These are phyloP conservation scores for Drosophila yooni DNA, from an alignment of 2,888 invertebrate genomes.

Conservation along the genomic window DNA sequence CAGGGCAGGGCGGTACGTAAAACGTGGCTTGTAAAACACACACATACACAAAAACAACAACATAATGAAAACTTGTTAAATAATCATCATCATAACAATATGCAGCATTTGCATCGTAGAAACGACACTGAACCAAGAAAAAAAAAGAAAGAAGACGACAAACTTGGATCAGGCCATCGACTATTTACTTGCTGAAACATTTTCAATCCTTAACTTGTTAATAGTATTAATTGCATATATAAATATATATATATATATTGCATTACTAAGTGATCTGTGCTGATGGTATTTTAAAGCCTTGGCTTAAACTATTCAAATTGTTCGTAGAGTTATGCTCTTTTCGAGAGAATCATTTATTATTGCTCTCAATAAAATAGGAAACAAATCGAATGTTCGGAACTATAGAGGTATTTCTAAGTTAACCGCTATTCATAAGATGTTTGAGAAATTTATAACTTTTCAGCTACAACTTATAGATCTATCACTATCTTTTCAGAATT, in stretches of 20 bases:
- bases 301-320: neutral
- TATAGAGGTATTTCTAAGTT: neutral
- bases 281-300: neutral
- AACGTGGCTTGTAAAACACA: conserved; percentile 23
- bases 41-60: conserved; percentile 41
- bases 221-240: neutral
- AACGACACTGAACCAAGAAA: conserved; percentile 22
- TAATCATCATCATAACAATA: conserved; percentile 34
- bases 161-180: neutral
- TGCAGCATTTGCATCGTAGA: conserved; percentile 12
- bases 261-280: neutral
- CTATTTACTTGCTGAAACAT: neutral
- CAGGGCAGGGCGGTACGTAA: conserved; percentile 1
- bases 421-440: neutral
- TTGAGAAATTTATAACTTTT: neutral
- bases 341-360: neutral
- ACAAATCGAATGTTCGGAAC: neutral
- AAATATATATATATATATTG: no score
- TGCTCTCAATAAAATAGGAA: neutral
- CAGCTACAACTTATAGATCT: neutral
- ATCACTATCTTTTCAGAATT: no score
- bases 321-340: neutral
- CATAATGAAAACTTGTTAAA: conserved; percentile 63
- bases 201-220: neutral
- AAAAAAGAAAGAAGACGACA: neutral